Percentiles rank a stretch among this genome's conserved stretches.
These are phyloP conservation scores for Rachycentron canadum DNA, from an alignment of 2,797 vertebrate species.

Conservation along the genomic window DNA sequence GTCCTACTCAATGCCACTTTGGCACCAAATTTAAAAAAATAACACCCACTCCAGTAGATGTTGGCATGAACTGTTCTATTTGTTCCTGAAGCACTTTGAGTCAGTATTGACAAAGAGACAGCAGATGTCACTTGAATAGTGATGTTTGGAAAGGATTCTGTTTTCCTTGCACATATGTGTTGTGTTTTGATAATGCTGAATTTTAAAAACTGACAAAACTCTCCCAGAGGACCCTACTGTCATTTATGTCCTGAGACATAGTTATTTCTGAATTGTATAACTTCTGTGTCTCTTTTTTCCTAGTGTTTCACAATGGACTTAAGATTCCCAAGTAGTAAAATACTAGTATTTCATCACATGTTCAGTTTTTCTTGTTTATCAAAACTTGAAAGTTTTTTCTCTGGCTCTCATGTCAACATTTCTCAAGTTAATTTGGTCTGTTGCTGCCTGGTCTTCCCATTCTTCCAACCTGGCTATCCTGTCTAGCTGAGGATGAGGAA, in stretches of 20 bases:
- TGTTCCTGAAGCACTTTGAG: constrained; percentile 15
- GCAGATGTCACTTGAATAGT: constrained; percentile 7
- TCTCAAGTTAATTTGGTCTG: not conserved
- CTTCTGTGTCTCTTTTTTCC: constrained; percentile 16
- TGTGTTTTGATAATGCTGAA: constrained; percentile 35
- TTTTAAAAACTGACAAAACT: constrained; percentile 27
- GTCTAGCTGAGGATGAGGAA: constrained; percentile 73
- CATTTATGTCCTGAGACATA: constrained; percentile 22
- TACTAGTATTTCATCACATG: not conserved
- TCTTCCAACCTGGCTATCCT: not conserved
- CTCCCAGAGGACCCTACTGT: constrained; percentile 17
- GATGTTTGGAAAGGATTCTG: not conserved
- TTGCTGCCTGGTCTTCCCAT: not conserved
- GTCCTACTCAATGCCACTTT: constrained; percentile 5
- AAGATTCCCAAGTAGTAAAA: constrained; percentile 16
- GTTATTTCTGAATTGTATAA: constrained; percentile 46
- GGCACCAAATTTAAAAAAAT: not conserved
- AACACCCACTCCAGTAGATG: not conserved
- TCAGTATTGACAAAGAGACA: constrained; percentile 10
- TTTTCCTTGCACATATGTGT: not conserved
- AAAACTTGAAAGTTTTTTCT: constrained; percentile 3
- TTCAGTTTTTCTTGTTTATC: constrained; percentile 21
- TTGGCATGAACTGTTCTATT: not conserved
- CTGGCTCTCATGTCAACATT: not conserved
- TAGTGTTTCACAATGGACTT: constrained; percentile 40